These are phyloP conservation scores for Nephrocerus scutellatus DNA, from an alignment of 2,888 invertebrate species.

Conservation along the genomic window DNA sequence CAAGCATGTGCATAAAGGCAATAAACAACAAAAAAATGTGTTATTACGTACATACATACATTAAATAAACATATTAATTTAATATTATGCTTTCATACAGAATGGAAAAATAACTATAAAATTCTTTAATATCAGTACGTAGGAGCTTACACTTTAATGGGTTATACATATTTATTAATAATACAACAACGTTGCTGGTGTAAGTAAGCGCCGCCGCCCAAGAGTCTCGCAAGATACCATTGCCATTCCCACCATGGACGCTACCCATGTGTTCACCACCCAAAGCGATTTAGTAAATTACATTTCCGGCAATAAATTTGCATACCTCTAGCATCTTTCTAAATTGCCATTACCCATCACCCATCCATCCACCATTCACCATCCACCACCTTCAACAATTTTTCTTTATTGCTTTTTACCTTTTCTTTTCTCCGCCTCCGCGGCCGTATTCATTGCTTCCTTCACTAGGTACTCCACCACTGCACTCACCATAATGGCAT, in stretches of 20 bases:
- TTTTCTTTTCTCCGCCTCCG: constrained; percentile 1
- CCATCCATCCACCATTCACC: constrained; percentile 22
- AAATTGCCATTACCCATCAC: constrained; percentile 44
- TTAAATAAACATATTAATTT: too few relatives aligned
- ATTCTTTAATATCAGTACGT: too few relatives aligned
- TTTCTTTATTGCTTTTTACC: constrained; percentile 15
- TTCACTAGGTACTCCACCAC: neutral
- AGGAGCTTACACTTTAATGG: too few relatives aligned
- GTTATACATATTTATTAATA: too few relatives aligned
- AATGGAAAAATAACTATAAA: too few relatives aligned
- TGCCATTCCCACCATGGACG: constrained; percentile 4
- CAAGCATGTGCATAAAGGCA: too few relatives aligned
- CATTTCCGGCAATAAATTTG: constrained; percentile 48
- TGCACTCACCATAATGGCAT: neutral
- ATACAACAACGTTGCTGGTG: too few relatives aligned
- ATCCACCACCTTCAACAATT: constrained; percentile 20
- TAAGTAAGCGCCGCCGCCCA: too few relatives aligned
- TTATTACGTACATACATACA: too few relatives aligned
- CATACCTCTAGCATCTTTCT: constrained; percentile 45
- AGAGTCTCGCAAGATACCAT: too few relatives aligned
- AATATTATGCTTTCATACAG: too few relatives aligned
- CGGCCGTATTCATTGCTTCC: constrained; percentile 1
- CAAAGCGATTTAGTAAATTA: constrained; percentile 46
- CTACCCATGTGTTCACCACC: constrained; percentile 30
- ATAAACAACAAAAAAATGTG: too few relatives aligned